These are phyloP conservation scores for Zoanthus gigantus DNA, from an alignment of 92 coral and sea anemone genomes.

Conservation along the genomic window DNA sequence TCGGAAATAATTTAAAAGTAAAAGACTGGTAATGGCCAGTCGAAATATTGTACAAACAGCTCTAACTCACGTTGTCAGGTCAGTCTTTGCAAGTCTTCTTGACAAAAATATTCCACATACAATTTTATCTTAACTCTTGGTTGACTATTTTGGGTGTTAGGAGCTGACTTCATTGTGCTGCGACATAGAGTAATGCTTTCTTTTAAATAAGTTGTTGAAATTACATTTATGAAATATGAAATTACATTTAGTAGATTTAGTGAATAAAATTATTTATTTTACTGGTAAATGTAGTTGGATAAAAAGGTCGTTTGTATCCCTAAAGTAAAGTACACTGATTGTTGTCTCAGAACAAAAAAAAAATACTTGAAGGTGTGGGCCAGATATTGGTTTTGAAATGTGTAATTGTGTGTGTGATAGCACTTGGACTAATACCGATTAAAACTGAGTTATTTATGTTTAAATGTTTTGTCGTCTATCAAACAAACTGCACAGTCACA, in stretches of 20 bases:
- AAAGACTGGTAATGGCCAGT: too few relatives aligned
- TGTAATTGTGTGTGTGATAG: not conserved
- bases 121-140: too few relatives aligned
- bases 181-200: too few relatives aligned
- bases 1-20: too few relatives aligned
- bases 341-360: not conserved
- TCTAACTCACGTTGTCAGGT: too few relatives aligned
- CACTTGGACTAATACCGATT: not conserved
- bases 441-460: not conserved
- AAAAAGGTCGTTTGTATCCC: too few relatives aligned
- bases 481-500: not conserved
- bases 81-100: too few relatives aligned
- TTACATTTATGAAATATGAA: not conserved
- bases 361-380: not conserved
- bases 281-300: too few relatives aligned
- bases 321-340: not conserved
- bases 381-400: not conserved
- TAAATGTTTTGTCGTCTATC: not conserved
- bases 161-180: too few relatives aligned
- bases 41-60: too few relatives aligned
- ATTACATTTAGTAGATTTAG: not conserved
- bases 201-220: not conserved
- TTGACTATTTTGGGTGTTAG: too few relatives aligned
- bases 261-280: not conserved
- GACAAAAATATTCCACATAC: too few relatives aligned